Percentiles rank a stretch among this genome's conserved stretches.
Evolutionary conservation across 2,888 invertebrate genomes (phyloP).

Genomic region (Seira ritae): DNA sequence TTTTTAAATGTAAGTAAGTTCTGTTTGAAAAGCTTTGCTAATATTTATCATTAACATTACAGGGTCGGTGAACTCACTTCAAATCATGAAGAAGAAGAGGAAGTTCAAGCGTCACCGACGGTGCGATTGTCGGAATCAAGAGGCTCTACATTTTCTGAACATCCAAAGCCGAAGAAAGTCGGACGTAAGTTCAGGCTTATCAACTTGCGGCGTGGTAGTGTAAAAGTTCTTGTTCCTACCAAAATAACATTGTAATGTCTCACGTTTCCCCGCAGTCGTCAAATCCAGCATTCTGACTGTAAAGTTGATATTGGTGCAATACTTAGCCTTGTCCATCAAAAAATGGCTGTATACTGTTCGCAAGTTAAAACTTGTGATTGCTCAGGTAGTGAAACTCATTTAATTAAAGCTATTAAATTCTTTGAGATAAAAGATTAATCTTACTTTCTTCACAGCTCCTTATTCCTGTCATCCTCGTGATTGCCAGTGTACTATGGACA

Average conservation of each 20-base stretch:
- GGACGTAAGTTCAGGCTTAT: too few relatives aligned
- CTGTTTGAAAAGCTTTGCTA: background rate
- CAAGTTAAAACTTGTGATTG: slow-evolving; percentile 59
- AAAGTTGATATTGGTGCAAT: slow-evolving; percentile 56
- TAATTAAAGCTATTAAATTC: too few relatives aligned
- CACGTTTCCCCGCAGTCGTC: background rate
- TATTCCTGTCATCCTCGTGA: slow-evolving; percentile 64
- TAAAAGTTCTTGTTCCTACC: too few relatives aligned
- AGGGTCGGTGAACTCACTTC: background rate
- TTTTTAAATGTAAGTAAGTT: background rate
- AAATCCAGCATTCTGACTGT: slow-evolving; percentile 31
- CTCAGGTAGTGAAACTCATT: slow-evolving; percentile 67
- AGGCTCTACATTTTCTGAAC: too few relatives aligned
- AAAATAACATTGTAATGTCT: too few relatives aligned
- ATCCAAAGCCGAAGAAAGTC: too few relatives aligned
- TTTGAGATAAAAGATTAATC: too few relatives aligned
- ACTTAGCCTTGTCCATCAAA: slow-evolving; percentile 61
- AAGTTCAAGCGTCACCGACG: too few relatives aligned
- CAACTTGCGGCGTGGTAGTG: too few relatives aligned
- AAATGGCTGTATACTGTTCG: slow-evolving; percentile 59
- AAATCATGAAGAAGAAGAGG: background rate
- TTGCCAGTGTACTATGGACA: background rate
- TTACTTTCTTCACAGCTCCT: slow-evolving; percentile 45
- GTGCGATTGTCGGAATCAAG: too few relatives aligned
- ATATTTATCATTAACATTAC: background rate